Base-by-base conservation (phyloP, 2,797 vertebrate species). In the Parambassis ranga region DNA sequence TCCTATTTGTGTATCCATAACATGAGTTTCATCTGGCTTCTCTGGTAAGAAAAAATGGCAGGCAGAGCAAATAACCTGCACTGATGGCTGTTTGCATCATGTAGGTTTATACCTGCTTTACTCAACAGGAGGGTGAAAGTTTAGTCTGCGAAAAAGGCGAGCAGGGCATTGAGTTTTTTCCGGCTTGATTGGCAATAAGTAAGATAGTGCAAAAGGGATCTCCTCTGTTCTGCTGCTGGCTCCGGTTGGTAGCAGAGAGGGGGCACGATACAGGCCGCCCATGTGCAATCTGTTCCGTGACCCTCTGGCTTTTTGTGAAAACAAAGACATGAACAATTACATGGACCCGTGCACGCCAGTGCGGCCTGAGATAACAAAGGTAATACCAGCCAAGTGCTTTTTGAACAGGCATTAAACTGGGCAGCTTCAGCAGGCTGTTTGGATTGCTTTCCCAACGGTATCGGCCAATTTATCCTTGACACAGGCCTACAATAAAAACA, bases 201-300 rank as follows among this genome's bases (percentile, higher is more conserved):
- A 43, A 56, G 62, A 67, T 48, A 4, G 42, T 48, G 59, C 39
- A 13, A 64, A 42, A 53, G 26, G 36, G 53, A 46, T 31, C 55
- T 30, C 27, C 1, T 11, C 41, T 50, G 58, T 74, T 78, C 67
- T 23, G 44, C 55, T 52, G 32, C 65, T 49, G 55, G 79, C 51
- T 83, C 63, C 36, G 49, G 31, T 77, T 82, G 75, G 81, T 77
- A 81, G 66, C 44, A 13, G 27, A 41, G 50, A 13, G 27, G 41
- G 50, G 27, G 71, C 66, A n/a, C 7, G 35, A 60, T 69, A 33
- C 4, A 43, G 68, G 63, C 72, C 38, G 31, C 66, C 65, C 48
- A n/a, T 15, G 33, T 35, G 33, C 86, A 89, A 87, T 89, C 88
- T 92, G 89, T 90, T 89, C 30, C 48, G 7, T 87, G 86, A 89